Evolutionary conservation across 2,888 invertebrate species (phyloP).

Genomic region (Cremastinae sp.): DNA sequence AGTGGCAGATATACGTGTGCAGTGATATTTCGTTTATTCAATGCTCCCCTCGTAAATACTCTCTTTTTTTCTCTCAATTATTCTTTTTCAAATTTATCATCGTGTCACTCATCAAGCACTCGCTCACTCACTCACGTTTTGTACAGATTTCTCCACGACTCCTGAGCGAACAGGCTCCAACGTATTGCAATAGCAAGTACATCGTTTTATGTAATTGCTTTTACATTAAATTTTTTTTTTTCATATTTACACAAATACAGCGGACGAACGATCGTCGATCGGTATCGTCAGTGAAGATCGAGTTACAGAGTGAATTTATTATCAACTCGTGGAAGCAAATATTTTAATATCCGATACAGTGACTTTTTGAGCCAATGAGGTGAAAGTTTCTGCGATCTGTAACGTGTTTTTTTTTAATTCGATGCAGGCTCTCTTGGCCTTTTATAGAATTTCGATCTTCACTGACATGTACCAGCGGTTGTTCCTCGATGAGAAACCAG

Average conservation of each 20-base stretch:
- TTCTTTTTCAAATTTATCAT: too few species aligned
- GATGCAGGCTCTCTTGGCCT: too few species aligned
- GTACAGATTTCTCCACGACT: constrained; percentile 29
- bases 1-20: constrained; percentile 46
- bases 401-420: too few species aligned
- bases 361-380: too few species aligned
- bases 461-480: too few species aligned
- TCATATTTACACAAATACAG: constrained; percentile 11
- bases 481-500: too few species aligned
- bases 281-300: constrained; percentile 17
- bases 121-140: constrained; percentile 24
- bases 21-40: constrained; percentile 33
- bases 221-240: background rate
- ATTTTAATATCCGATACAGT: too few species aligned
- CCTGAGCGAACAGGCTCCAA: constrained; percentile 49
- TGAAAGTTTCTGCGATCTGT: too few species aligned
- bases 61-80: background rate
- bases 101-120: constrained; percentile 19
- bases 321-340: too few species aligned
- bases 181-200: constrained; percentile 49
- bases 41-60: constrained; percentile 2
- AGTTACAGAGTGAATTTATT: too few species aligned
- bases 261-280: constrained; percentile 28
- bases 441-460: too few species aligned
- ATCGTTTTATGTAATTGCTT: too few species aligned